phyloP scores from a whole-genome alignment of 2,113 vertebrate species.

The Triplophysa rosa region DNA sequence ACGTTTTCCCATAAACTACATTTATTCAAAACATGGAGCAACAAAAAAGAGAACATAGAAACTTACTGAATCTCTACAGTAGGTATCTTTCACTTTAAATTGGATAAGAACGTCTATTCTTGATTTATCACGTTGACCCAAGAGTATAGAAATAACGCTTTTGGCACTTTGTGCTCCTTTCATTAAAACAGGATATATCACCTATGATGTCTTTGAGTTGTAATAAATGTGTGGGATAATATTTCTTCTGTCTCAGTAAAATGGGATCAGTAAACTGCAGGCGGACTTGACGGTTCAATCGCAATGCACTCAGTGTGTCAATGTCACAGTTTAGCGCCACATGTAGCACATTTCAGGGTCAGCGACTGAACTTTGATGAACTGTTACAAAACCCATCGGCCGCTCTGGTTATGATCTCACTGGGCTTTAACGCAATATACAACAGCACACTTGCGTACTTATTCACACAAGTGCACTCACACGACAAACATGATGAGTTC shows the following conservation, averaged over 20 bases:
- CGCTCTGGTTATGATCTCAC: conserved; percentile 35
- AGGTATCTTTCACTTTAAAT: not conserved
- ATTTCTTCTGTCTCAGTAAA: conserved; percentile 15
- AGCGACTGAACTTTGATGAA: conserved; percentile 31
- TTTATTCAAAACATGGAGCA: not conserved
- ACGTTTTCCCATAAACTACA: not conserved
- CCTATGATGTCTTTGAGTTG: not conserved
- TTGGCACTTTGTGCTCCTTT: not conserved
- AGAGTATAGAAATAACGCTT: not conserved
- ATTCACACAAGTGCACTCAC: conserved; percentile 24
- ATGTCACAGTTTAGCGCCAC: conserved; percentile 24
- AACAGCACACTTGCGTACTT: not conserved
- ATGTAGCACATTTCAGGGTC: conserved; percentile 27
- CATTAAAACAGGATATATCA: conserved; percentile 1
- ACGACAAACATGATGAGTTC: conserved; percentile 32
- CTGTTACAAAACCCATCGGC: conserved; percentile 11
- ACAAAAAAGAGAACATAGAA: not conserved
- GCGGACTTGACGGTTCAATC: not conserved
- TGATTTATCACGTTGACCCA: not conserved
- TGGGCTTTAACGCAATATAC: conserved; percentile 4
- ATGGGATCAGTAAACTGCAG: conserved; percentile 13
- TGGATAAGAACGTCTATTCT: not conserved
- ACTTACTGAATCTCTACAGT: not conserved
- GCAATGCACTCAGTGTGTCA: conserved; percentile 14
- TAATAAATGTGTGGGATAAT: not conserved